These are phyloP conservation scores for Temnothorax unifasciatus DNA, from an alignment of 2,888 invertebrate genomes.

Conservation along the genomic window DNA sequence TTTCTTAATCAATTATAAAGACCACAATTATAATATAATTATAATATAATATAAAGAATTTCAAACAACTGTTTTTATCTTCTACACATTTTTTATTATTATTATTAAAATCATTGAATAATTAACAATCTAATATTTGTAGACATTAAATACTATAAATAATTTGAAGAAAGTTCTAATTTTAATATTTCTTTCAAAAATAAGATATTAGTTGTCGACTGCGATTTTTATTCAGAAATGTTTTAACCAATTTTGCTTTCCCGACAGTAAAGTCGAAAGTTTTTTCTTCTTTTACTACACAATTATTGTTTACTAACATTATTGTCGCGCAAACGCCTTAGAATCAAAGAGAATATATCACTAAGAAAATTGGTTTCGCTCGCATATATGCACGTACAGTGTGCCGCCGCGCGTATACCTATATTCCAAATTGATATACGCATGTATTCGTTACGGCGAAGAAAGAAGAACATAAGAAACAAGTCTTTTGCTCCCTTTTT, in stretches of 20 bases:
- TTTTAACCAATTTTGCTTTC: neutral
- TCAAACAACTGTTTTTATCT: neutral
- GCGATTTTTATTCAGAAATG: neutral
- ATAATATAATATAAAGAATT: neutral
- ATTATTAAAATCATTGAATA: neutral
- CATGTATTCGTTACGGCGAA: constrained; percentile 38
- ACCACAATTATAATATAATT: neutral
- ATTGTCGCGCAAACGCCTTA: neutral
- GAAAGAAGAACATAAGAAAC: constrained; percentile 21
- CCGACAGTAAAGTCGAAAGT: neutral
- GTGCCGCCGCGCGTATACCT: neutral
- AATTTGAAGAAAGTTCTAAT: neutral
- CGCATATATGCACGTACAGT: neutral
- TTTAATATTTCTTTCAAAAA: neutral
- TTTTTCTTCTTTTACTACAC: neutral
- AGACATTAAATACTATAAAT: neutral
- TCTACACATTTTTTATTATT: neutral
- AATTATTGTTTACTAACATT: neutral
- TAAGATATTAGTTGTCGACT: neutral
- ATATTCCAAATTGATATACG: constrained; percentile 40
- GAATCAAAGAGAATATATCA: constrained; percentile 6
- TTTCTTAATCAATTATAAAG: neutral
- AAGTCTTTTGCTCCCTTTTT: constrained; percentile 59
- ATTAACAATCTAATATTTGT: neutral
- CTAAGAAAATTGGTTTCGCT: constrained; percentile 24